A percentile compares a stretch with the other conserved stretches of the same genome.
Conservation (phyloP, 2,888 invertebrate species). For the Mimachlamys varia region DNA sequence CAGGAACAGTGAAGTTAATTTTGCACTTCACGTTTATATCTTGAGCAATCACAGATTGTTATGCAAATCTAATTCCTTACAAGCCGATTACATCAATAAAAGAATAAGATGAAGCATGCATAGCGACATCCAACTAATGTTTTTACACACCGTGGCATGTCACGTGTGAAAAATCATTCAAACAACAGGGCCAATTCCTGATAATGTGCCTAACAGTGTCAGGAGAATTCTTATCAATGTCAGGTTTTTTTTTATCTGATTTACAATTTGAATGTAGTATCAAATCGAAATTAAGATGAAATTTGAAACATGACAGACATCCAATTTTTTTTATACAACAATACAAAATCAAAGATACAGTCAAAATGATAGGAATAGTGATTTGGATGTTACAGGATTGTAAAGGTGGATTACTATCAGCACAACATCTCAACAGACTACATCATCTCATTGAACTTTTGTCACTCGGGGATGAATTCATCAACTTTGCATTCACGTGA, state of each 20-base stretch:
- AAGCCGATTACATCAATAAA: neutral
- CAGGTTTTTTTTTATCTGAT: neutral
- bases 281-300: slow-evolving; percentile 17
- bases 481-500: neutral
- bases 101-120: neutral
- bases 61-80: neutral
- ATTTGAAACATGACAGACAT: slow-evolving; percentile 17
- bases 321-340: neutral
- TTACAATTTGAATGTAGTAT: neutral
- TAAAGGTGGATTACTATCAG: neutral
- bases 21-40: no score
- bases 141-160: neutral
- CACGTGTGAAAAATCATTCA: neutral
- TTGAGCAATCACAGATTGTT: no score
- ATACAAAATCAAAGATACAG: neutral
- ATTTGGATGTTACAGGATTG: neutral
- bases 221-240: slow-evolving; percentile 6
- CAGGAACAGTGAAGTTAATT: no score
- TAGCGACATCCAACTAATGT: neutral
- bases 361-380: neutral
- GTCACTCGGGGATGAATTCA: neutral
- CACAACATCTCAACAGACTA: neutral
- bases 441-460: neutral
- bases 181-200: neutral
- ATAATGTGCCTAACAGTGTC: neutral